phyloP scores from a whole-genome alignment of 2,113 vertebrate species.

The Axis porcinus region DNA sequence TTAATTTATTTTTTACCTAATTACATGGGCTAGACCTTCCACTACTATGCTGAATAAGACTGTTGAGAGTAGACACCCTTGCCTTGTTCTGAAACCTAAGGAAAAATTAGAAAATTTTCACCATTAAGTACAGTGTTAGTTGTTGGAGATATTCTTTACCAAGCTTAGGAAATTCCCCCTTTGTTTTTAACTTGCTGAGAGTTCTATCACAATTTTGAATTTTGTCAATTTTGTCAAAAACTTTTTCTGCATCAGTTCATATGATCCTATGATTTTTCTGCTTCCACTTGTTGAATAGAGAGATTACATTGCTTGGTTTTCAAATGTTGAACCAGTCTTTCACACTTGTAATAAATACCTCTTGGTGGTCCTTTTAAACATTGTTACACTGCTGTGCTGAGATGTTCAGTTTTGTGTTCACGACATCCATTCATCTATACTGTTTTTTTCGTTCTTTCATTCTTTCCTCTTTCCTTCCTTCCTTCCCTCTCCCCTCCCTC shows the following conservation, averaged over 20 bases:
- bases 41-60: neutral
- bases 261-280: neutral
- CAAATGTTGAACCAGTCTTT: neutral
- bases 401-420: neutral
- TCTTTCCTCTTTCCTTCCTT: neutral
- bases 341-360: neutral
- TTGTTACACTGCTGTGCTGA: neutral
- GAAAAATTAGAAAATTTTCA: neutral
- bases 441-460: neutral
- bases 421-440: neutral
- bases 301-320: neutral
- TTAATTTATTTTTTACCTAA: neutral
- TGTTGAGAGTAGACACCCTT: neutral
- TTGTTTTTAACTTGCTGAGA: neutral
- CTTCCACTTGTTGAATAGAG: neutral
- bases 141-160: neutral
- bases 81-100: neutral
- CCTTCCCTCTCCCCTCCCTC: accelerated
- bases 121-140: neutral
- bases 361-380: neutral
- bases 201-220: neutral
- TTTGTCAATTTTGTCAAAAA: too few relatives aligned
- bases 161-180: neutral
- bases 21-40: neutral
- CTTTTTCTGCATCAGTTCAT: neutral